These are phyloP conservation scores for Aelia acuminata DNA, from an alignment of 2,888 invertebrate species.

Conservation along the genomic window DNA sequence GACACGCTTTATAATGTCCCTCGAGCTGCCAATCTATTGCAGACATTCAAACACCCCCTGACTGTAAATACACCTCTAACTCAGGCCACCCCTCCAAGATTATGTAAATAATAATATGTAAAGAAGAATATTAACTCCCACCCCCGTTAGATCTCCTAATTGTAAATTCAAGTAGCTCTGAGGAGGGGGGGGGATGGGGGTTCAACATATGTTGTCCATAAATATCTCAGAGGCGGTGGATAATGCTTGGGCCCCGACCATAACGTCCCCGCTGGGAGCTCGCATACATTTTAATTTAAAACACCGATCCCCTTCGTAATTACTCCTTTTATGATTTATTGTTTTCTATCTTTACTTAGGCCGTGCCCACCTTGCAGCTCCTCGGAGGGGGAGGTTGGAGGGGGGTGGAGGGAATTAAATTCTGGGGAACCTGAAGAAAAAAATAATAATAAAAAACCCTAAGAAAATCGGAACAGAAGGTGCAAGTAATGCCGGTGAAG, in stretches of 20 bases:
- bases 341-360: slow-evolving; percentile 54
- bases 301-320: slow-evolving; percentile 55
- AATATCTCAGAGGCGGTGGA: slow-evolving; percentile 47
- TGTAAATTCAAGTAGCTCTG: slow-evolving; percentile 55
- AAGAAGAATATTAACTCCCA: slow-evolving; percentile 55
- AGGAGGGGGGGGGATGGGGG: not conserved
- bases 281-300: slow-evolving; percentile 60
- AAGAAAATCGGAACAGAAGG: slow-evolving; percentile 44
- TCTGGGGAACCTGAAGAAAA: not conserved
- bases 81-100: slow-evolving; percentile 23
- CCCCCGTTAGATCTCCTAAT: slow-evolving; percentile 54
- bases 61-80: slow-evolving; percentile 35
- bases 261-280: slow-evolving; percentile 30
- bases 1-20: not conserved
- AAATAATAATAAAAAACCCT: slow-evolving; percentile 18
- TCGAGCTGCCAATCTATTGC: slow-evolving; percentile 16
- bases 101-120: slow-evolving; percentile 58
- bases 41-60: slow-evolving; percentile 20
- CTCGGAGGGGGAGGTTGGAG: not conserved
- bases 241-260: slow-evolving; percentile 35
- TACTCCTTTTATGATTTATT: slow-evolving; percentile 59
- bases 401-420: slow-evolving; percentile 30
- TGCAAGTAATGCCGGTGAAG: not conserved
- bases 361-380: slow-evolving; percentile 22
- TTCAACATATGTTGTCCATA: slow-evolving; percentile 60